Evolutionary conservation across 2,113 vertebrate species (phyloP).

Genomic region (Stegostoma tigrinum): DNA sequence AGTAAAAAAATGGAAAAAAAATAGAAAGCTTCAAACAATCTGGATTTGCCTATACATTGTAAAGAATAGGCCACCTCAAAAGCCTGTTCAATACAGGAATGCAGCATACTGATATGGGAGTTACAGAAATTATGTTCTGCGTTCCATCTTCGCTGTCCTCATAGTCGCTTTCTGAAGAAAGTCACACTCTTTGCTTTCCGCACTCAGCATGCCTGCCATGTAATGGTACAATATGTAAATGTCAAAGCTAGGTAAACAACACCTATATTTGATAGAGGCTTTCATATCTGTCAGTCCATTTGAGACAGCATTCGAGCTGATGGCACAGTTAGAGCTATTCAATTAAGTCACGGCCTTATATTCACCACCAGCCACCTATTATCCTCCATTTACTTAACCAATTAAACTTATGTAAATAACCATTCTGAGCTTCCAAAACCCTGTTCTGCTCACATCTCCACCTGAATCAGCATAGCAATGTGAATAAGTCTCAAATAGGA

Average conservation of each 20-base stretch:
- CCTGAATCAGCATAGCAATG: neutral
- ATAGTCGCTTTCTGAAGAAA: neutral
- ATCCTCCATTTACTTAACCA: neutral
- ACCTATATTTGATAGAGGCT: neutral
- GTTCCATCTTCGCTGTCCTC: neutral
- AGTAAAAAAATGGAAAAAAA: neutral
- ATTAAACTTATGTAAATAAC: neutral
- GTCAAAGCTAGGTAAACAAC: neutral
- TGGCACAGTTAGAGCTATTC: constrained; percentile 22
- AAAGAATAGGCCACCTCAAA: neutral
- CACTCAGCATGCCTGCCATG: neutral
- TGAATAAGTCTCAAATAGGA: neutral
- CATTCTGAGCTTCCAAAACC: no score
- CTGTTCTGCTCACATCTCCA: neutral
- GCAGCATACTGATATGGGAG: neutral
- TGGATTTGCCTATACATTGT: neutral
- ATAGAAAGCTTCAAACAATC: neutral
- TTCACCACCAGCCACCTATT: neutral
- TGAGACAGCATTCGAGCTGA: neutral
- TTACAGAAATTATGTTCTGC: neutral
- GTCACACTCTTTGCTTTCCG: neutral
- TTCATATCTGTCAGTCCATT: neutral
- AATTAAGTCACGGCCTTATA: neutral
- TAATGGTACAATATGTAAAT: constrained; percentile 26
- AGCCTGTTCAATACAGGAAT: neutral